These are phyloP conservation scores for Cavia porcellus DNA, from an alignment of 2,113 vertebrate genomes.

Conservation along the genomic window DNA sequence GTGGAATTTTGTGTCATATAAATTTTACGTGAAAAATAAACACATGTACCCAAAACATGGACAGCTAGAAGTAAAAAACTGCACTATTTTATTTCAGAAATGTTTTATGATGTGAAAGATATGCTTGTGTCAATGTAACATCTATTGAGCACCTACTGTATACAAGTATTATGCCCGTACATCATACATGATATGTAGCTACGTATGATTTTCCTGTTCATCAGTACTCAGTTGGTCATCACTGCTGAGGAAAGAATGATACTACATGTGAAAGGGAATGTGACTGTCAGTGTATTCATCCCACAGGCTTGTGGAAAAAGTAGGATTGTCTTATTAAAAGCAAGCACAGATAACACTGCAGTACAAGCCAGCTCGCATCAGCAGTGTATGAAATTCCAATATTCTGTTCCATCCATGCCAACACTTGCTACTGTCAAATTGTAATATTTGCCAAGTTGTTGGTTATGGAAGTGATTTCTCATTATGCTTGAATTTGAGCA, in stretches of 20 bases:
- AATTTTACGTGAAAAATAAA: constrained; percentile 37
- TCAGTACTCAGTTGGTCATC: neutral
- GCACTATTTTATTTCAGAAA: constrained; percentile 25
- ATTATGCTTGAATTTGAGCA: neutral
- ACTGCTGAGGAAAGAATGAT: neutral
- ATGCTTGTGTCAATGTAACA: neutral
- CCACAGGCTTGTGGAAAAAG: neutral
- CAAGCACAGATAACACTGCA: neutral
- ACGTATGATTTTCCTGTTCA: neutral
- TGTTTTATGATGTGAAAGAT: neutral
- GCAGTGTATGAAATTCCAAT: too few relatives aligned
- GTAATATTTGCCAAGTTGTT: neutral
- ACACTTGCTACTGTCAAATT: neutral
- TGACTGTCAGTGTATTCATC: neutral
- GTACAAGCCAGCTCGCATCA: neutral
- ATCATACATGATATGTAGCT: neutral
- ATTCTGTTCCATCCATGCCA: neutral
- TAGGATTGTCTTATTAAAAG: neutral
- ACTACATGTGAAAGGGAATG: neutral
- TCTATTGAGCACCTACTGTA: neutral
- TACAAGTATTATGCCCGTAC: neutral
- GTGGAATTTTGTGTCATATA: neutral
- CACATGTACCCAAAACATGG: neutral
- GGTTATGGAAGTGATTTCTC: neutral
- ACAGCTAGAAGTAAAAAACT: neutral